A percentile compares a stretch with the other conserved stretches of the same genome.
phyloP scores from a whole-genome alignment of 2,888 invertebrate genomes.

The Rhaphigaster nebulosa region DNA sequence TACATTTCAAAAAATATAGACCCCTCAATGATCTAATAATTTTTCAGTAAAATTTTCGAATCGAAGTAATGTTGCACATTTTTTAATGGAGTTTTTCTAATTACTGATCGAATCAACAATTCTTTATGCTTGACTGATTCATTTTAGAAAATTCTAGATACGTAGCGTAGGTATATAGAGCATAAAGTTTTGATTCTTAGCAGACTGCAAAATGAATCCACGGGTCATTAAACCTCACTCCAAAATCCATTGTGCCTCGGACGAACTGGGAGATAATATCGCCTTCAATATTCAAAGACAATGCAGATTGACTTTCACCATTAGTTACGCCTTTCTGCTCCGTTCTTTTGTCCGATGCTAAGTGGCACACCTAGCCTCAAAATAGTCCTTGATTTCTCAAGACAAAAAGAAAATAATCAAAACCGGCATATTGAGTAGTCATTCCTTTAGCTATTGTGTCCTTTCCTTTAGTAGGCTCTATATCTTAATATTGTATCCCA shows the following conservation, averaged over 20 bases:
- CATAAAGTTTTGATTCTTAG: background rate
- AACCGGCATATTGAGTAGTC: background rate
- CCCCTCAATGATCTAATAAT: too few species aligned
- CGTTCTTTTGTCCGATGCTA: background rate
- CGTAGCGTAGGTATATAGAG: background rate
- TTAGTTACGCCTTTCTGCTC: background rate
- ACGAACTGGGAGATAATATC: background rate
- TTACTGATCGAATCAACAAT: too few species aligned
- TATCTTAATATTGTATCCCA: background rate
- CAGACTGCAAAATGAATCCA: background rate
- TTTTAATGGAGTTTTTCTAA: too few species aligned
- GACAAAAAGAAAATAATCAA: constrained; percentile 1
- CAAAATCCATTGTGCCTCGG: background rate
- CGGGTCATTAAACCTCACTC: background rate
- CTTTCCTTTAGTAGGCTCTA: background rate
- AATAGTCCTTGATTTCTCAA: background rate
- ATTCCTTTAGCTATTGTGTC: background rate
- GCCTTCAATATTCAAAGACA: constrained; percentile 29
- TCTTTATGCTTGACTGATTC: too few species aligned
- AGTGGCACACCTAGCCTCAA: background rate
- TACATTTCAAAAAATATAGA: too few species aligned
- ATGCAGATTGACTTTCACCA: constrained; percentile 30
- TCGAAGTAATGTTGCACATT: too few species aligned
- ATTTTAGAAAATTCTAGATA: too few species aligned
- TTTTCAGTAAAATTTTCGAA: too few species aligned